Base-by-base conservation (phyloP, 2,113 vertebrate genomes). In the Scortum barcoo region DNA sequence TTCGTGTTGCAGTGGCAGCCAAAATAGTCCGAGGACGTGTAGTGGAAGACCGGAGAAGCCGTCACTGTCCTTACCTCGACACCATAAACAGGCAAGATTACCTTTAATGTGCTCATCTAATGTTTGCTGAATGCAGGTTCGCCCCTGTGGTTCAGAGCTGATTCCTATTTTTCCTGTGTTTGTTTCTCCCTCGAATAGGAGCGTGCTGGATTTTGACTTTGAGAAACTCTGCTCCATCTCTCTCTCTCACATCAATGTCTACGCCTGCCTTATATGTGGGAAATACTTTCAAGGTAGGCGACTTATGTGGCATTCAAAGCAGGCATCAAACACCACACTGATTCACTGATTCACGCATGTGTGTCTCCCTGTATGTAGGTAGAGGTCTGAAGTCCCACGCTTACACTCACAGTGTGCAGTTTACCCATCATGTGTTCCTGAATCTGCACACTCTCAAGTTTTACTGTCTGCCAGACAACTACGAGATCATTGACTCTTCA, bases 181-280 rank as follows among this genome's bases (percentile, higher is more conserved):
- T n/a, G 51, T 72, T 22, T 83, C 22, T 56, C 73, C 40, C 33
- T 2, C 84, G n/a, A n/a, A n/a, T n/a, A 99, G 98, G 96, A 98
- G 98, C 9, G 97, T 99, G 75, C 88, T 99, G 92, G 98, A 99
- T 88, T 99, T 99, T 0, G 98, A 99, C 89, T 99, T 99, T 44
- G 98, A 99, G 95, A 99, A 99, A 87, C 96, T 99, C 38, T 99
- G 98, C 86, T 99, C 98, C 51, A 97, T 99, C 69, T 99, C 98
- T 0, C 96, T 99, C 17, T 99, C 98, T 0, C 98, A 99, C 89
- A 99, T 99, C 81, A 99, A 99, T 0, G 98, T 96, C 0, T 99
- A 99, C 0, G 98, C 98, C 62, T 99, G 98, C 71, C 96, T 99
- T 0, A 97, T 99, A 80, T 99, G 98, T 38, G 98, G 98, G 42